Conservation (phyloP, 2,113 vertebrate species). For the Emydocephalus ijimae region DNA sequence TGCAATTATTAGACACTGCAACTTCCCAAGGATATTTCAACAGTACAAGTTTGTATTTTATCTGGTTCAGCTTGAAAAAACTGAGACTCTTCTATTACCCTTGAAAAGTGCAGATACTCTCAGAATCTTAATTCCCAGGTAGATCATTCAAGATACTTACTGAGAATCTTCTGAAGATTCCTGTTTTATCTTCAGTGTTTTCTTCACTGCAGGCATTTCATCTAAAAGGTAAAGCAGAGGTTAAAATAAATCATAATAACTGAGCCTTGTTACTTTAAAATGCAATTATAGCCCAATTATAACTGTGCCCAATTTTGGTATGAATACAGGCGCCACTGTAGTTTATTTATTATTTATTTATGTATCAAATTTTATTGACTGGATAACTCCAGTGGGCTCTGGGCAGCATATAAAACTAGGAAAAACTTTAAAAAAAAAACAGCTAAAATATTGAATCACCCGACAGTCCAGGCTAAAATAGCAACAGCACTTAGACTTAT, state of each 20-base stretch:
- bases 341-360: background rate
- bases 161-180: constrained; percentile 87
- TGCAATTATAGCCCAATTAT: too few relatives aligned
- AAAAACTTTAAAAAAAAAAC: background rate
- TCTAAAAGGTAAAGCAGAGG: constrained; percentile 73
- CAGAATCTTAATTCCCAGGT: constrained; percentile 36
- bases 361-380: background rate
- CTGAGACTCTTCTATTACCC: constrained; percentile 23
- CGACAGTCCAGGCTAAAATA: background rate
- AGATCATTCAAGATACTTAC: constrained; percentile 76
- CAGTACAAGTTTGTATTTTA: background rate
- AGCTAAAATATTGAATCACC: background rate
- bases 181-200: constrained; percentile 84
- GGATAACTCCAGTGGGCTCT: background rate
- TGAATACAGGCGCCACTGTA: background rate
- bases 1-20: background rate
- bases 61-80: background rate
- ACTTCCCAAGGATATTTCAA: background rate
- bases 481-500: too few relatives aligned
- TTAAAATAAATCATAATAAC: constrained; percentile 39
- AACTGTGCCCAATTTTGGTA: background rate
- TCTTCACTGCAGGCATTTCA: constrained; percentile 85
- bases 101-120: constrained; percentile 38
- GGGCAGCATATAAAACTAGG: background rate
- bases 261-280: background rate